phyloP scores from a whole-genome alignment of 2,888 invertebrate genomes.

The Biston betularia region DNA sequence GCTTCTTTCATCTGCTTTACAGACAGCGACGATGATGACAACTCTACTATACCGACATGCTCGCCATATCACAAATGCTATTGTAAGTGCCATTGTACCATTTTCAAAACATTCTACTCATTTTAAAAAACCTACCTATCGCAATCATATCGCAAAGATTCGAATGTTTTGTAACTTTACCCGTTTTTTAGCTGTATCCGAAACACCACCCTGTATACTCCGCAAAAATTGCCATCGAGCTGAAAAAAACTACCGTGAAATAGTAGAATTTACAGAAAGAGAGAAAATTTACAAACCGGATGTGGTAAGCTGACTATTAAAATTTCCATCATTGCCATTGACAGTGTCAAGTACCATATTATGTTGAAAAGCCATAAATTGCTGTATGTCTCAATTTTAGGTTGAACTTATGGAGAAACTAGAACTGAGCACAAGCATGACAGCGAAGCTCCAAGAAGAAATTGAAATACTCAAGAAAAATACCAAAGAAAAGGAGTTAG shows the following conservation, averaged over 20 bases:
- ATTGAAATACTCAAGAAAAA: conserved; percentile 54
- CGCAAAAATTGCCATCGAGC: conserved; percentile 77
- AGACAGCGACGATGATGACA: conserved; percentile 76
- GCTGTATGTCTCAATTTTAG: conserved; percentile 46
- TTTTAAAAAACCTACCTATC: neutral
- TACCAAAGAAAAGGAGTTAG: conserved; percentile 64
- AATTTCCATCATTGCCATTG: neutral
- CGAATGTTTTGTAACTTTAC: neutral
- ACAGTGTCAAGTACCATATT: neutral
- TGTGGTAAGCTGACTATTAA: conserved; percentile 62
- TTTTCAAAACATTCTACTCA: neutral
- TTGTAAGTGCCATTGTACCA: conserved; percentile 56
- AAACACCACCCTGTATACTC: conserved; percentile 79
- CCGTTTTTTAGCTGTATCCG: conserved; percentile 57
- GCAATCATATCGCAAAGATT: neutral
- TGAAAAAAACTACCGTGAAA: conserved; percentile 81
- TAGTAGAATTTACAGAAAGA: conserved; percentile 86
- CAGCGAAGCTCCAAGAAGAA: conserved; percentile 66
- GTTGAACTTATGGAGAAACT: conserved; percentile 78
- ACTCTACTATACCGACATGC: conserved; percentile 56
- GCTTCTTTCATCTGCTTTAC: conserved; percentile 45
- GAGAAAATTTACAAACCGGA: conserved; percentile 84
- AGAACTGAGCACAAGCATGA: conserved; percentile 61
- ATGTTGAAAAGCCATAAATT: neutral
- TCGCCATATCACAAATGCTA: conserved; percentile 78